Evolutionary conservation across 2,888 invertebrate species (phyloP).

Genomic region (Tryphoninae sp.): DNA sequence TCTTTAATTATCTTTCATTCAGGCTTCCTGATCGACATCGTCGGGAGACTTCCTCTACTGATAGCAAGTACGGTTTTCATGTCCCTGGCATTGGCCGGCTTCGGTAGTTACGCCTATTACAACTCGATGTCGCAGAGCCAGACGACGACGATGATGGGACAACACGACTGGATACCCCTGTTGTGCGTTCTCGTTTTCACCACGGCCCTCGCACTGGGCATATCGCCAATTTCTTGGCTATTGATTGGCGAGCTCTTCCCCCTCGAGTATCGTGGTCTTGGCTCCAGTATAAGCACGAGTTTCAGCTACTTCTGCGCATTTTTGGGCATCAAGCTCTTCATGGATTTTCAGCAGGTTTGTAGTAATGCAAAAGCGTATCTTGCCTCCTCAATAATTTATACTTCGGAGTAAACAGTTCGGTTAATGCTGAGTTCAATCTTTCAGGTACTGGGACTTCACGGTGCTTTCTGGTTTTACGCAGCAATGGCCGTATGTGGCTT

Average conservation of each 20-base stretch:
- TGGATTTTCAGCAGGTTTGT: slow-evolving; percentile 87
- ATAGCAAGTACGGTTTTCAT: slow-evolving; percentile 92
- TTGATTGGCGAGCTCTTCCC: slow-evolving; percentile 93
- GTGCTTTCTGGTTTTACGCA: slow-evolving; percentile 95
- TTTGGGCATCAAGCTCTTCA: slow-evolving; percentile 92
- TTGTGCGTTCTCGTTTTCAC: slow-evolving; percentile 92
- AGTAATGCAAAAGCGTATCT: slow-evolving; percentile 34
- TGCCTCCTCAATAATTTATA: neutral
- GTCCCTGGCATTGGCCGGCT: slow-evolving; percentile 92
- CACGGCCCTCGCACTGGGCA: slow-evolving; percentile 92
- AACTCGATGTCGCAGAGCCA: slow-evolving; percentile 81
- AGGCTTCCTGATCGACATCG: slow-evolving; percentile 91
- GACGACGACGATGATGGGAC: slow-evolving; percentile 81
- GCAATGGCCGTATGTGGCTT: slow-evolving; percentile 91
- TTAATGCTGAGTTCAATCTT: neutral
- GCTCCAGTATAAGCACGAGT: slow-evolving; percentile 92
- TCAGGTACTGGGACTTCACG: slow-evolving; percentile 88
- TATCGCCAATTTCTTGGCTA: slow-evolving; percentile 94
- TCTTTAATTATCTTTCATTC: slow-evolving; percentile 40
- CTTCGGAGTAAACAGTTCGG: too few species aligned
- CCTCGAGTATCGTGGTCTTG: slow-evolving; percentile 91
- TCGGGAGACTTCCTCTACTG: slow-evolving; percentile 91
- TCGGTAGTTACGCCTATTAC: slow-evolving; percentile 92
- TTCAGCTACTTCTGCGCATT: slow-evolving; percentile 94
- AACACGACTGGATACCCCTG: slow-evolving; percentile 91